These are phyloP conservation scores for Microctonus brassicae DNA, from an alignment of 2,888 invertebrate genomes.

Conservation along the genomic window DNA sequence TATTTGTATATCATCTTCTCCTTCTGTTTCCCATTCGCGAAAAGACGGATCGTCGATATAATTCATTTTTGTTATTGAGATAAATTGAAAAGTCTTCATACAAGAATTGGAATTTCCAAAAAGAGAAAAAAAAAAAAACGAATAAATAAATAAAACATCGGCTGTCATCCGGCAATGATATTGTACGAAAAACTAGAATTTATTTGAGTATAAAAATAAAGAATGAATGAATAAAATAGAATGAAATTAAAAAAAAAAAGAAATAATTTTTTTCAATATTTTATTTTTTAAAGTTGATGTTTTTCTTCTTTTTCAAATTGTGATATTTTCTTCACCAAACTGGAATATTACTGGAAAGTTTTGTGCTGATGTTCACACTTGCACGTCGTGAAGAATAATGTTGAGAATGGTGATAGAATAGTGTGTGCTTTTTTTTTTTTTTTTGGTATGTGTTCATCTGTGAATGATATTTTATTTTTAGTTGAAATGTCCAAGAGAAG, in stretches of 20 bases:
- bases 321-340: not conserved
- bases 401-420: slow-evolving; percentile 27
- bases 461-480: not conserved
- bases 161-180: not conserved
- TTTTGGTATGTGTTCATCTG: no score
- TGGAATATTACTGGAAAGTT: not conserved
- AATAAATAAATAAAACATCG: not conserved
- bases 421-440: no score
- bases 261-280: not conserved
- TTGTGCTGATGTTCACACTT: slow-evolving; percentile 8
- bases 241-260: not conserved
- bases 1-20: slow-evolving; percentile 4
- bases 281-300: not conserved
- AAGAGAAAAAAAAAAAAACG: no score
- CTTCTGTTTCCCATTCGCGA: slow-evolving; percentile 1
- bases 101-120: not conserved
- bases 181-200: not conserved
- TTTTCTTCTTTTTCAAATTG: not conserved
- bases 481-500: slow-evolving; percentile 29
- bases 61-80: slow-evolving; percentile 3
- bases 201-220: not conserved
- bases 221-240: no score
- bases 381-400: slow-evolving; percentile 34
- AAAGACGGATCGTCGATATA: not conserved
- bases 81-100: slow-evolving; percentile 4